Base-by-base conservation (phyloP, 1,140 invertebrate genomes). In the Chymomyza costata region DNA sequence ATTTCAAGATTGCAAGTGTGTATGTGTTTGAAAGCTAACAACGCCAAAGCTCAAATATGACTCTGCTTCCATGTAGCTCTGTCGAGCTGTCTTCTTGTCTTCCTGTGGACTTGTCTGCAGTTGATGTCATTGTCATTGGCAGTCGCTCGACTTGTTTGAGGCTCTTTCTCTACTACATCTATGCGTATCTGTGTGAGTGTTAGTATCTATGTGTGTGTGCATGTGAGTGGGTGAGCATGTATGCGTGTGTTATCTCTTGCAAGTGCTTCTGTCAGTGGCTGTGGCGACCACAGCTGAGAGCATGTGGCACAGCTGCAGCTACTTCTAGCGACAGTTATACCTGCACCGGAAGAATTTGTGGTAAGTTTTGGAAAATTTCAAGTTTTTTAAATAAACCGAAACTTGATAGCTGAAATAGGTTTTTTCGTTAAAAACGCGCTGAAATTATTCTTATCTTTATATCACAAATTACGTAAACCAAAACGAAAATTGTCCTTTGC, bases 41-140 rank as follows among this genome's bases (percentile, higher is more conserved):
- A 54, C 21, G 14, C 16, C 21, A 25, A 25, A 25, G 8, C 21
- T 19, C 46, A 13, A 30, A 25, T 25, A 8, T 25, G 8, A 25
- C 21, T 25, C 21, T 25, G 8, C 21, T 25, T 8, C 21, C 21
- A 13, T 34, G 35, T 50, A 10, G 21, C 6, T 56, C n/a, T n/a
- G n/a, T n/a, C n/a, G n/a, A n/a, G n/a, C n/a, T 25, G 21, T 25
- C 3, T 3, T 25, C 3, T 8, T 25, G 21, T 25, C 8, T 3
- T 3, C 69, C 65, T 57, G 53, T 76, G 60, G 65, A 65, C 48
- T 61, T 74, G 69, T 65, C 70, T 76, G 71, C 65, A 76, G 62
- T 65, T 78, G 65, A 78, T 76, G 71, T 66, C 71, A 78, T 78
- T 76, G 70, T 78, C 71, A 76, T 65, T 70, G 71, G 67, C 70